Percentiles rank a stretch among this genome's conserved stretches.
Evolutionary conservation across 2,797 vertebrate genomes (phyloP).

Genomic region (Semotilus atromaculatus): DNA sequence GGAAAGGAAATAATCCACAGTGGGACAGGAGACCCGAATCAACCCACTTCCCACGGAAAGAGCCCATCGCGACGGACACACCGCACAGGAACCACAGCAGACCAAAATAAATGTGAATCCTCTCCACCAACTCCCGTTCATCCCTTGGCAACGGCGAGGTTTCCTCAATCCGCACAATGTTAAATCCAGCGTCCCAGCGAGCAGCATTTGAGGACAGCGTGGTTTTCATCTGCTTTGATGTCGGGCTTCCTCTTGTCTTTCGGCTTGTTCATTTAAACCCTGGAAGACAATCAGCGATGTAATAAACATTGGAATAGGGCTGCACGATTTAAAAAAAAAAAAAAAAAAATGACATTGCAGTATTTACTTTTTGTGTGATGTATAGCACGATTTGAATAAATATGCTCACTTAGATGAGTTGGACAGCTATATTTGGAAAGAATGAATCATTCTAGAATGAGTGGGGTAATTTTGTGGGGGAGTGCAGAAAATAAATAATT

Average conservation of each 20-base stretch:
- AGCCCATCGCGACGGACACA: conserved; percentile 21
- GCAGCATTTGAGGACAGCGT: conserved; percentile 42
- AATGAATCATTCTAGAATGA: background rate
- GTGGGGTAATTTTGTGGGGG: background rate
- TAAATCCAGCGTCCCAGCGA: background rate
- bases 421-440: background rate
- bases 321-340: background rate
- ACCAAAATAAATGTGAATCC: conserved; percentile 47
- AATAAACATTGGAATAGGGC: conserved; percentile 35
- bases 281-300: conserved; percentile 37
- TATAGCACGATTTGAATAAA: background rate
- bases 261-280: conserved; percentile 36
- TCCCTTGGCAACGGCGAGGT: background rate
- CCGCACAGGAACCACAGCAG: conserved; percentile 44
- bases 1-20: conserved; percentile 61
- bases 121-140: conserved; percentile 9
- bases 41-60: conserved; percentile 45
- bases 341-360: background rate
- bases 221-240: conserved; percentile 53
- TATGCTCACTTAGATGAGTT: background rate
- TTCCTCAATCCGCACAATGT: conserved; percentile 12
- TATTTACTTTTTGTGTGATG: background rate
- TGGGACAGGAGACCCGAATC: conserved; percentile 54
- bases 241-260: background rate
- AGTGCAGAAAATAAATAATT: background rate